Evolutionary conservation across 92 coral and sea anemone species (phyloP).

Genomic region (Bergia puertoricense): DNA sequence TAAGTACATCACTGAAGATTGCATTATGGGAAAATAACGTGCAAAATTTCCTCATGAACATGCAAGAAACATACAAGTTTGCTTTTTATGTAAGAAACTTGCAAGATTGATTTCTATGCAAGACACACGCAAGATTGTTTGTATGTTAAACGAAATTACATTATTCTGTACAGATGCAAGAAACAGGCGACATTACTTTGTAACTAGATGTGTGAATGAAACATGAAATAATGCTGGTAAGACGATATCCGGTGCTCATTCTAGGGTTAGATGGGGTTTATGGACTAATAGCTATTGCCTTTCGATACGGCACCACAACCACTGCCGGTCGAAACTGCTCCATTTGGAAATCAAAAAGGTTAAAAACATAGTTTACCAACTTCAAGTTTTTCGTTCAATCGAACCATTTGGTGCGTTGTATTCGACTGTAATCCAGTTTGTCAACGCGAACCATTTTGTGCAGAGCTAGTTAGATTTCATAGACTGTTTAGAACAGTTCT

Average conservation of each 20-base stretch:
- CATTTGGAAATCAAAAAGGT: neutral
- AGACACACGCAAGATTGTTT: neutral
- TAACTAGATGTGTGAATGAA: neutral
- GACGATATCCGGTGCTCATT: neutral
- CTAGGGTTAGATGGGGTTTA: neutral
- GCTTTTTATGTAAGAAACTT: neutral
- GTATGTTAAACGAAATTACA: too few species aligned
- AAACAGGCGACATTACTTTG: neutral
- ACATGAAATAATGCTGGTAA: neutral
- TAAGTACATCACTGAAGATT: neutral
- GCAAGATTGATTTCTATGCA: neutral
- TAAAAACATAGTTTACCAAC: neutral
- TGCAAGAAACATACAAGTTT: neutral
- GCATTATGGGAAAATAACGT: neutral
- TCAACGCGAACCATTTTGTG: neutral
- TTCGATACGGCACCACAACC: too few species aligned
- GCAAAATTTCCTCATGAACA: neutral
- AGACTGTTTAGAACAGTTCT: neutral
- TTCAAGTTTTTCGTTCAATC: neutral
- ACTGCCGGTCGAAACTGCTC: neutral
- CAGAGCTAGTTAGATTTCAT: too few species aligned
- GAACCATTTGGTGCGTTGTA: neutral
- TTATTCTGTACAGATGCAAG: too few species aligned
- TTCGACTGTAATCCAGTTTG: neutral
- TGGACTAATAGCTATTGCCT: neutral